Conservation (phyloP, 2,113 vertebrate genomes). For the Pseudonaja textilis region DNA sequence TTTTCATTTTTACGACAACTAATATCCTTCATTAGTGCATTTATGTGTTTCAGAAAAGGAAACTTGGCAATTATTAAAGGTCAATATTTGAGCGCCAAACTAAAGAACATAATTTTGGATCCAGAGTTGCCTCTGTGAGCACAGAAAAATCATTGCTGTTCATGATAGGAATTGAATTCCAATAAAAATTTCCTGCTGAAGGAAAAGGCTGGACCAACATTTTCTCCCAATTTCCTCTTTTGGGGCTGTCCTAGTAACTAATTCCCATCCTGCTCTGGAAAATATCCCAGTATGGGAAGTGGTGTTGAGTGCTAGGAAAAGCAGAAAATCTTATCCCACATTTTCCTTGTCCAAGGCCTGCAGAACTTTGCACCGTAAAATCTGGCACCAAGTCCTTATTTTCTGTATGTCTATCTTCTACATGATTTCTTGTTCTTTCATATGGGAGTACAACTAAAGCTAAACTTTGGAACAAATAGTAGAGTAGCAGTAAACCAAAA, state of each 20-base stretch:
- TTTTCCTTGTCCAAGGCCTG: neutral
- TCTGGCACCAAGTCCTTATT: conserved; percentile 24
- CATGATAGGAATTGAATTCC: neutral
- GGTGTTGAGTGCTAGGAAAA: neutral
- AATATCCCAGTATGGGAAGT: neutral
- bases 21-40: conserved; percentile 67
- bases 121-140: neutral
- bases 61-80: conserved; percentile 65
- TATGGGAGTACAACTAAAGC: conserved; percentile 63
- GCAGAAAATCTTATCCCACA: neutral
- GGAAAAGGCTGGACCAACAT: neutral
- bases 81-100: conserved; percentile 67
- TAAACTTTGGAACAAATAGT: conserved; percentile 43
- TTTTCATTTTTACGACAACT: conserved; percentile 46
- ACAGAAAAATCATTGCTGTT: neutral
- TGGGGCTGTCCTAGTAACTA: neutral
- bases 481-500: conserved; percentile 38
- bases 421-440: conserved; percentile 62
- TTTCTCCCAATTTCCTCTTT: neutral
- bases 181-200: neutral
- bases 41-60: conserved; percentile 62
- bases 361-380: neutral
- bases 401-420: conserved; percentile 55
- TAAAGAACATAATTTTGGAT: conserved; percentile 48
- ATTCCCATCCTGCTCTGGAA: neutral